These are phyloP conservation scores for Latrodectus hesperus DNA, from an alignment of 2,888 invertebrate species.

Conservation along the genomic window DNA sequence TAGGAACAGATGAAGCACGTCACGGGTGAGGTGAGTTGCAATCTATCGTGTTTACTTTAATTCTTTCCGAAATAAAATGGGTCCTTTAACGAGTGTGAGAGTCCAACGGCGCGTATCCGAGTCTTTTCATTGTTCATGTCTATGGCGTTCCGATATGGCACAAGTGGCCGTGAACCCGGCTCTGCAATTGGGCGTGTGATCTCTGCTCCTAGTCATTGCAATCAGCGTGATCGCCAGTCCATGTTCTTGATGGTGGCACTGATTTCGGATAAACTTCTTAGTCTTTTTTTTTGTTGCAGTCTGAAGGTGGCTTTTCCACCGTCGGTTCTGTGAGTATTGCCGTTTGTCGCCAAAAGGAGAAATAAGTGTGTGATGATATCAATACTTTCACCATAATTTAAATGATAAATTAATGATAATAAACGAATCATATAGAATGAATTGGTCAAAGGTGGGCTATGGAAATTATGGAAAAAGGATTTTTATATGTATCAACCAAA, in stretches of 20 bases:
- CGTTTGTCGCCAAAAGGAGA: too few species aligned
- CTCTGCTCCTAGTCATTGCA: constrained; percentile 11
- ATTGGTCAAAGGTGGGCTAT: too few species aligned
- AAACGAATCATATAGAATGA: too few species aligned
- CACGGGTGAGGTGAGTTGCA: constrained; percentile 19
- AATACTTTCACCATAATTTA: too few species aligned
- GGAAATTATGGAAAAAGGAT: too few species aligned
- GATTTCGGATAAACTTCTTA: background rate
- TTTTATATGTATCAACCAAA: too few species aligned
- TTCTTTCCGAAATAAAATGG: constrained; percentile 19
- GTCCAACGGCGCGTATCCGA: constrained; percentile 36
- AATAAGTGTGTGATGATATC: too few species aligned
- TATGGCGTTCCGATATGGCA: constrained; percentile 28
- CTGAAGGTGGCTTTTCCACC: too few species aligned
- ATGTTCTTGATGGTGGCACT: constrained; percentile 11
- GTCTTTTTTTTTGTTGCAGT: too few species aligned
- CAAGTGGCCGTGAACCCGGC: constrained; percentile 42
- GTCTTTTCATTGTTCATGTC: constrained; percentile 47
- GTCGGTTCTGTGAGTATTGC: too few species aligned
- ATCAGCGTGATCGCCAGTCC: constrained; percentile 56
- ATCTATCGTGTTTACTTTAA: constrained; percentile 37
- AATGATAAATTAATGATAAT: too few species aligned
- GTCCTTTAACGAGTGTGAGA: constrained; percentile 20
- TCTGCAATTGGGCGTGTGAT: constrained; percentile 34
- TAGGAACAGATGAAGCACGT: constrained; percentile 30